phyloP scores from a whole-genome alignment of 2,888 invertebrate genomes.

The Plagiodera versicolora region DNA sequence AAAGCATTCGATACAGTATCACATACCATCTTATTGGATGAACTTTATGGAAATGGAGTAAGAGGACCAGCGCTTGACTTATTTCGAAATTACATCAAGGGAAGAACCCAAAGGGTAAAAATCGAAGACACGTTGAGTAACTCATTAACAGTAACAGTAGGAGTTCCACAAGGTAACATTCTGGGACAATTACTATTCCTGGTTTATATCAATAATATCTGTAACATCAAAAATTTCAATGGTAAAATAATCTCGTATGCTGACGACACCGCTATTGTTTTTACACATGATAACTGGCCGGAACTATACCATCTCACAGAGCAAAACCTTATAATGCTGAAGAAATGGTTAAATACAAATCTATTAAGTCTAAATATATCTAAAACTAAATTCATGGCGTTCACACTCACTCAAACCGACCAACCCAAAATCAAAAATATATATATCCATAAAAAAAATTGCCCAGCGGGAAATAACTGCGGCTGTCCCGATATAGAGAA shows the following conservation, averaged over 20 bases:
- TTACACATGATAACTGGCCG: neutral
- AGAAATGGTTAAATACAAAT: conserved; percentile 1
- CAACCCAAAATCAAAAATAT: neutral
- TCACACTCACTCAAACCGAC: neutral
- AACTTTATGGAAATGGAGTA: neutral
- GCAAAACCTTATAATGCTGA: neutral
- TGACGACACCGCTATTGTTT: neutral
- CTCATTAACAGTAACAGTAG: neutral
- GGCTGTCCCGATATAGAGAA: neutral
- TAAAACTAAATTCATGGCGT: neutral
- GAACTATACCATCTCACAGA: neutral
- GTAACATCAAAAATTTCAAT: neutral
- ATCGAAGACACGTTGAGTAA: neutral
- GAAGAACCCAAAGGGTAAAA: neutral
- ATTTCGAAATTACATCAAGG: neutral
- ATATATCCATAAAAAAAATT: neutral
- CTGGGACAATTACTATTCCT: neutral
- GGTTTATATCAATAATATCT: neutral
- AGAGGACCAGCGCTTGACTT: neutral
- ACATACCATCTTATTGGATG: neutral
- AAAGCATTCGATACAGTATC: conserved; percentile 9
- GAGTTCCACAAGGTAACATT: neutral
- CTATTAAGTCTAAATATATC: neutral
- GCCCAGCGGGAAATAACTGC: neutral
- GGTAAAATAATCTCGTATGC: neutral